Conservation (phyloP, 2,113 vertebrate genomes). For the Bucco capensis region DNA sequence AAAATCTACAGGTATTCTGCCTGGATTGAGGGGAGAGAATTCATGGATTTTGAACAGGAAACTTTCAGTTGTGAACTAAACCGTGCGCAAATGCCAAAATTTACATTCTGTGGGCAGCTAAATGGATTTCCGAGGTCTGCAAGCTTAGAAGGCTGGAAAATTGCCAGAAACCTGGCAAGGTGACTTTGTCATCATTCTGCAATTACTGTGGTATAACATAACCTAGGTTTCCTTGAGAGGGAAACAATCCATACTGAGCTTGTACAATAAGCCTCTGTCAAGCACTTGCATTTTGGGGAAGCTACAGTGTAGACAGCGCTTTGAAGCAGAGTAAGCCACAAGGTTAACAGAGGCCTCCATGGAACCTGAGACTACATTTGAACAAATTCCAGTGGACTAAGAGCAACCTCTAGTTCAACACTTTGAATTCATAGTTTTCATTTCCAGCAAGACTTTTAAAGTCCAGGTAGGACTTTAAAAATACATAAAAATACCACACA, state of each 20-base stretch:
- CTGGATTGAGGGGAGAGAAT: not conserved
- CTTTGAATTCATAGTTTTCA: not conserved
- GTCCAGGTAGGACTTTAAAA: not conserved
- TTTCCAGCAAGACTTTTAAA: not conserved
- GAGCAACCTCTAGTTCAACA: not conserved
- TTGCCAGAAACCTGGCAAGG: constrained; percentile 31
- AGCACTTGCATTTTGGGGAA: not conserved
- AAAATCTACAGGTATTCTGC: not conserved
- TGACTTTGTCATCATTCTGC: not conserved
- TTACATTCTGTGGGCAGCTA: constrained; percentile 23
- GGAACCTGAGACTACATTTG: not conserved
- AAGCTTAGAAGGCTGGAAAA: constrained; percentile 1
- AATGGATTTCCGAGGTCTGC: not conserved
- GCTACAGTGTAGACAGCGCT: not conserved
- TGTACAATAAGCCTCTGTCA: not conserved
- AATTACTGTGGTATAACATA: not conserved
- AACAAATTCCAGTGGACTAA: not conserved
- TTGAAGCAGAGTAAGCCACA: not conserved
- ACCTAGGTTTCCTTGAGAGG: not conserved
- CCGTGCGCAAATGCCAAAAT: not conserved
- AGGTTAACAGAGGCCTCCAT: not conserved
- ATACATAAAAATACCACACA: not conserved
- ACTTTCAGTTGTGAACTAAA: not conserved
- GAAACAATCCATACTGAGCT: not conserved
- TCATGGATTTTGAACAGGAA: not conserved